Base-by-base conservation (phyloP, 2,113 vertebrate genomes). In the Laterallus jamaicensis region DNA sequence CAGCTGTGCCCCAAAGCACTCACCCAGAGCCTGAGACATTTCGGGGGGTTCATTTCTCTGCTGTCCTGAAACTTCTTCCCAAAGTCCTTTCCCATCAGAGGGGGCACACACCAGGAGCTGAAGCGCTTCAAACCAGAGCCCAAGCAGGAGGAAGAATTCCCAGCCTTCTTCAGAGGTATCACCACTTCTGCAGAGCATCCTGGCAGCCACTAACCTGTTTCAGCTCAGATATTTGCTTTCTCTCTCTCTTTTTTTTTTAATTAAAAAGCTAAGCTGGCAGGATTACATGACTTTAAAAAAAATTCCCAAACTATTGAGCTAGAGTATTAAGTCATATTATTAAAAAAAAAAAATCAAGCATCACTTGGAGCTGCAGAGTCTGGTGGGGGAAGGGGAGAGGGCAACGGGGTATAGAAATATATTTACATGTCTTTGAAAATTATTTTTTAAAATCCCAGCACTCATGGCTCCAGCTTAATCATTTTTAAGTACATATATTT, bases 231-330 rank as follows among this genome's bases (percentile, higher is more conserved):
- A 73, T 87, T 93, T 93, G 80, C 66, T 71, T 85, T 67, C 44
- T 47, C 44, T 8, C 2, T 47, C 1, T 47, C 5, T 68, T 81
- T 86, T 40, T 67, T 68, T 91, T 94, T 95, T 90, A 96, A 95
- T 97, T 97, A 96, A 93, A 91, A 47, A 94, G 37, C 71, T 94
- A 87, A 96, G 92, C 75, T 88, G 87, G 91, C 90, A 68, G 85
- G 95, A 96, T 97, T 97, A 96, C 71, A 80, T 3, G 75, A 37
- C 63, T 95, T 82, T 6, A 25, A 28, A 29, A 70, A 44, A 18
- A 73, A 66, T 5, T 14, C 9, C 10, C 16, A 8, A 70, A 37
- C 52, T 75, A 37, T 86, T 80, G 85, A 93, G 73, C 68, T 82
- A 3, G 32, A 71, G 79, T 83, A 90, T 95, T 94, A 95, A 96